Conservation (phyloP, 2,888 invertebrate genomes). For the Cheilosia urbana region DNA sequence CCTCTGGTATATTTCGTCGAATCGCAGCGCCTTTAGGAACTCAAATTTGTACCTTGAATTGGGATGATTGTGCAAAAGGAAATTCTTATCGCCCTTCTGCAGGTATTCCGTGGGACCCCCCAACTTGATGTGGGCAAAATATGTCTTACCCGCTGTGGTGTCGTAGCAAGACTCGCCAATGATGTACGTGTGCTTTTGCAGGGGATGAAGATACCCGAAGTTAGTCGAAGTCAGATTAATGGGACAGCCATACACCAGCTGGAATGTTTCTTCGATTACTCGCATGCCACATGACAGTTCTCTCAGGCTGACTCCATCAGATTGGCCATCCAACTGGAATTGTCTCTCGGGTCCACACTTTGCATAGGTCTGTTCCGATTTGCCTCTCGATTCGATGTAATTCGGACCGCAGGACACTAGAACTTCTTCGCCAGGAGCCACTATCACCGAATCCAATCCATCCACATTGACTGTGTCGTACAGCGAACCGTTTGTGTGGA, state of each 20-base stretch:
- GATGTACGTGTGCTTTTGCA: slow-evolving; percentile 76
- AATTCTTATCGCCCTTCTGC: slow-evolving; percentile 73
- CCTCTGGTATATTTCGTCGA: slow-evolving; percentile 78
- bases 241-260: slow-evolving; percentile 76
- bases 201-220: slow-evolving; percentile 79
- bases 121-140: slow-evolving; percentile 78
- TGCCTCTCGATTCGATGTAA: slow-evolving; percentile 70
- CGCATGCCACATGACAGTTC: slow-evolving; percentile 78
- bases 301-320: slow-evolving; percentile 53
- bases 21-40: slow-evolving; percentile 77
- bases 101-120: slow-evolving; percentile 72
- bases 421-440: slow-evolving; percentile 64
- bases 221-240: slow-evolving; percentile 75
- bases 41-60: slow-evolving; percentile 78
- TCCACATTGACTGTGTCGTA: slow-evolving; percentile 55
- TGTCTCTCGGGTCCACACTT: slow-evolving; percentile 69
- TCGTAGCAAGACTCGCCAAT: slow-evolving; percentile 79
- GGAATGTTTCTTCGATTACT: slow-evolving; percentile 78
- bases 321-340: slow-evolving; percentile 52
- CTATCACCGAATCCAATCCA: slow-evolving; percentile 44
- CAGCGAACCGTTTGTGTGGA: slow-evolving; percentile 69
- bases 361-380: slow-evolving; percentile 61
- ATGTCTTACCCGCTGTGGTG: slow-evolving; percentile 76
- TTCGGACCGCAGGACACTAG: slow-evolving; percentile 77
- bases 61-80: slow-evolving; percentile 77